phyloP scores from a whole-genome alignment of 2,888 invertebrate genomes.

The Caenorhabditis zanzibari region DNA sequence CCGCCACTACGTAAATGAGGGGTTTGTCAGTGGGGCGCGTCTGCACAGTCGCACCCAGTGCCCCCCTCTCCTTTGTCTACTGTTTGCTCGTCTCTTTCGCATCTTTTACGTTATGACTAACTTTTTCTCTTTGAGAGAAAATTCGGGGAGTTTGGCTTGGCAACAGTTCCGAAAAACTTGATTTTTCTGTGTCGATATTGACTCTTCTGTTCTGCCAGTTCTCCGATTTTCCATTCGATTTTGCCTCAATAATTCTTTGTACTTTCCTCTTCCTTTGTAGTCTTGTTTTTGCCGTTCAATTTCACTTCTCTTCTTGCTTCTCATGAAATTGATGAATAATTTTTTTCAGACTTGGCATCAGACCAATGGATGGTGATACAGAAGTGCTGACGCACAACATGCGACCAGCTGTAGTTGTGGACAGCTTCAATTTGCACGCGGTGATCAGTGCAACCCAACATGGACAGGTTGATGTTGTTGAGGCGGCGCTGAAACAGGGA shows the following conservation, averaged over 20 bases:
- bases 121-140: conserved; percentile 24
- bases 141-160: conserved; percentile 6
- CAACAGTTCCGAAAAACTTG: conserved; percentile 42
- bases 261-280: background rate
- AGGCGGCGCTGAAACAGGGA: conserved; percentile 60
- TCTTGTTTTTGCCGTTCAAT: background rate
- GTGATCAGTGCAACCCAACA: conserved; percentile 72
- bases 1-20: background rate
- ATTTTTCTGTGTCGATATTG: conserved; percentile 47
- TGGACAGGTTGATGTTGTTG: conserved; percentile 64
- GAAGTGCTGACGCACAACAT: conserved; percentile 58
- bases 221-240: conserved; percentile 7
- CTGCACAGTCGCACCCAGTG: conserved; percentile 17
- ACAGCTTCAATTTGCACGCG: conserved; percentile 42
- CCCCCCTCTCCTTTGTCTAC: conserved; percentile 2
- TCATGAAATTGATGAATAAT: no score
- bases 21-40: conserved; percentile 34
- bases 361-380: conserved; percentile 51
- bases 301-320: background rate
- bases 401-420: conserved; percentile 28
- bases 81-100: conserved; percentile 40
- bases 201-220: conserved; percentile 35
- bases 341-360: conserved; percentile 52
- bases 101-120: conserved; percentile 43
- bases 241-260: conserved; percentile 21